Evolutionary conservation across 2,888 invertebrate species (phyloP).

Genomic region (Yponomeuta cagnagella): DNA sequence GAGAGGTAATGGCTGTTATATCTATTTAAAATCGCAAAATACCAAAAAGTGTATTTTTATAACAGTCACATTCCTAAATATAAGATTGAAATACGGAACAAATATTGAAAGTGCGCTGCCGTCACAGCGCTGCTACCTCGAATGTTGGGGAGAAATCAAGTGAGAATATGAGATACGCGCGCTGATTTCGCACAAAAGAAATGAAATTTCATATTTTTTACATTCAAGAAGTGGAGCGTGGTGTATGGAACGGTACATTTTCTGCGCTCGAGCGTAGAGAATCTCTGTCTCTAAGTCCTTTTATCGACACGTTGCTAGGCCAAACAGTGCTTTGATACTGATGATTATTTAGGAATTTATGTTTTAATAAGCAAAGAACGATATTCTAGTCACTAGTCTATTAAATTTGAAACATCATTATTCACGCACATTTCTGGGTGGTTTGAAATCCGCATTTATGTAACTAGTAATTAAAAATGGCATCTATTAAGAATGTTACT

Average conservation of each 20-base stretch:
- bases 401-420: too few species aligned
- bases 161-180: neutral
- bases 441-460: too few species aligned
- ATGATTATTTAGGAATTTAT: neutral
- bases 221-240: neutral
- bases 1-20: too few species aligned
- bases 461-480: too few species aligned
- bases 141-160: neutral
- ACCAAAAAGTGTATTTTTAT: too few species aligned
- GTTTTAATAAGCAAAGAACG: neutral
- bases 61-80: neutral
- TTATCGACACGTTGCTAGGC: neutral
- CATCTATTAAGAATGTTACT: too few species aligned
- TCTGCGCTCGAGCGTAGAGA: neutral
- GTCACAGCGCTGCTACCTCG: neutral
- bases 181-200: neutral
- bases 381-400: too few species aligned
- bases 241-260: neutral
- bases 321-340: neutral
- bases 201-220: neutral
- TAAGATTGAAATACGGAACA: neutral
- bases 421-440: too few species aligned
- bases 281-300: neutral
- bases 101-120: neutral
- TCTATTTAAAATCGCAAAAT: too few species aligned